Base-by-base conservation (phyloP, 2,797 vertebrate species). In the Cuculus canorus region DNA sequence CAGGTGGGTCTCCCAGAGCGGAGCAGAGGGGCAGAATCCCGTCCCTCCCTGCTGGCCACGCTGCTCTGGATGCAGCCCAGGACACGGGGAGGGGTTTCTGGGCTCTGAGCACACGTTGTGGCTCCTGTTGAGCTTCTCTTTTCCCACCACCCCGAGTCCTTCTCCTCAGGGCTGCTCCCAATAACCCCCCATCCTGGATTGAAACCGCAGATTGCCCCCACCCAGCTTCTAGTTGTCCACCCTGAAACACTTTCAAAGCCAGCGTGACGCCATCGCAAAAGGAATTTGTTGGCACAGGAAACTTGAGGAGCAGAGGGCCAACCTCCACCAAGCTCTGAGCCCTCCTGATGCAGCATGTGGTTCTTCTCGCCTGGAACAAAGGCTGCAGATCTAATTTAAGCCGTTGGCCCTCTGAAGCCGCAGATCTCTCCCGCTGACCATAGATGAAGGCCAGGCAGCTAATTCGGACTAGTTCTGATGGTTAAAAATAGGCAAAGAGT, bases 401-500 rank as follows among this genome's bases (percentile, higher is more conserved):
- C 43, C 21, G 22, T 69, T 61, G 41, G 14, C 17, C 27, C 11
- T 70, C 57, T 39, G 61, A 53, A 73, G 52, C 32, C 82, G 54
- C 56, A 60, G 21, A 32, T 52, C 8, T 53, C 43, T 79, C 61
- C 61, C 4, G 2, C 22, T 79, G 82, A 19, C 41, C 43, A 43
- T 11, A 82, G 45, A 22, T 17, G 52, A 57, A 79, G 72, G 37
- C 18, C 45, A 83, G 23, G 35, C 47, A 83, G 37, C 25, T 37
- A 8, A 76, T 52, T n/a, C 33, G 48, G 53, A 17, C 32, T n/a
- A 17, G n/a, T 76, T 81, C 50, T 47, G 14, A 21, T 17, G 10
- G 52, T 65, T 90, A 41, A 75, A 93, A 86, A n/a, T 76, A 83
- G 71, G 41, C 66, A 78, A 86, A 65, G 65, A 70, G 27, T 70